Evolutionary conservation across 2,113 vertebrate species (phyloP).

Genomic region (Anas platyrhynchos): DNA sequence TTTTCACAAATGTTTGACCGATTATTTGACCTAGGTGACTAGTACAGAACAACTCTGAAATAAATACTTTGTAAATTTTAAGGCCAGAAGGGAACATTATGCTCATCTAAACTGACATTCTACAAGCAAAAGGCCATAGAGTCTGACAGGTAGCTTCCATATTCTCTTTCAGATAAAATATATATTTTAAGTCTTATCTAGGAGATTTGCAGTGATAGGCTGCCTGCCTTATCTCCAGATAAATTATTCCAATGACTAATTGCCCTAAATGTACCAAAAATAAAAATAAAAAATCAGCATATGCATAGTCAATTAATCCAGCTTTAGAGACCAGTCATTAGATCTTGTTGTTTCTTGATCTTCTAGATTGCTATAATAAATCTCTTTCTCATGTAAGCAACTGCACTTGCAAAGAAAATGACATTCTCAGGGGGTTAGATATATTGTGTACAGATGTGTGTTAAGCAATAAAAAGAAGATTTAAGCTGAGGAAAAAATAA

Average conservation of each 20-base stretch:
- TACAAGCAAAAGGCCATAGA: neutral
- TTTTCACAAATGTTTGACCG: neutral
- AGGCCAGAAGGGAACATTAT: neutral
- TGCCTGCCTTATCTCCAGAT: neutral
- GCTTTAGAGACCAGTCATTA: constrained; percentile 2
- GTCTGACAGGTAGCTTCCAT: neutral
- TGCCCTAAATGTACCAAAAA: neutral
- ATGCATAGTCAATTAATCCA: constrained; percentile 32
- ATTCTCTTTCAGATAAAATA: neutral
- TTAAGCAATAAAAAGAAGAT: constrained; percentile 29
- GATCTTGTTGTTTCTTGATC: constrained; percentile 20
- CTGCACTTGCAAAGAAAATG: constrained; percentile 4
- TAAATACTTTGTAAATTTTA: neutral
- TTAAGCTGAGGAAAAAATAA: constrained; percentile 21
- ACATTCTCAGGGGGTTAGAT: constrained; percentile 15
- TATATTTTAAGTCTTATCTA: neutral
- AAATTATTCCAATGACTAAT: constrained; percentile 18
- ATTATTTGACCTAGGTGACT: constrained; percentile 10
- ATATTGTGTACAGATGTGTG: constrained; percentile 44
- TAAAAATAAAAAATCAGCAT: neutral
- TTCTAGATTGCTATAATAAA: constrained; percentile 43
- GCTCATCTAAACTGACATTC: neutral
- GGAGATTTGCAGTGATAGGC: neutral
- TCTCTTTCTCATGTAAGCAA: neutral
- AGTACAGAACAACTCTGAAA: neutral